Base-by-base conservation (phyloP, 2,888 invertebrate species). In the Pediacus dermestoides region DNA sequence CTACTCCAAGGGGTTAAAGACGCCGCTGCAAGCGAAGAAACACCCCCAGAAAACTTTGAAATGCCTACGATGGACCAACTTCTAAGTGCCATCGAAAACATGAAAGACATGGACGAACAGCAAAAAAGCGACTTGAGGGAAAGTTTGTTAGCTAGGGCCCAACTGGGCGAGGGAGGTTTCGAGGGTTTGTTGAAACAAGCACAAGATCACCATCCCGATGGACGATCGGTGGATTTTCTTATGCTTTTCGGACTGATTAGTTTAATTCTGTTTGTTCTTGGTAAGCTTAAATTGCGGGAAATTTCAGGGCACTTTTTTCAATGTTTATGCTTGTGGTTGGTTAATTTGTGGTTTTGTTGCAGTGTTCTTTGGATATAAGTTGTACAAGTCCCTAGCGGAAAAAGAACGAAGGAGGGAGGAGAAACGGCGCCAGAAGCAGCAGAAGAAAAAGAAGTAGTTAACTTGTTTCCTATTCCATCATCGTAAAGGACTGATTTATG, bases 291-390 rank as follows among this genome's bases (percentile, higher is more conserved):
- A n/a, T n/a, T n/a, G n/a, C n/a, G n/a, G n/a, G n/a, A n/a, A n/a
- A n/a, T n/a, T n/a, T n/a, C n/a, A n/a, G n/a, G n/a, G n/a, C n/a
- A n/a, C n/a, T n/a, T n/a, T n/a, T n/a, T 22, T 30, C n/a, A 10
- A 14, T 35, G 10, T 39, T 34, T 23, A 10, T 37, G 9, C 8
- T 30, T 2, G 25, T 16, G 2, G 23, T 25, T 25, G 37, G 37
- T 37, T 23, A 37, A 31, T 37, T 7, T 7, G 16, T 12, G 22
- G 37, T 59, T 59, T 58, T 47, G 41, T 82, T 81, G 4, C 78
- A 91, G 91, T 82, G 43, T 87, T 90, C 72, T 88, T 91, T 70
- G 85, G 86, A 44, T 89, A 87, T 73, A 89, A 88, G 68, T 73
- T 92, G 34, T 86, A 87, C 71, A 82, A 80, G 68, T 86, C 86